Evolutionary conservation across 2,113 vertebrate species (phyloP), one percentile per base, ranked within the genome.

Genomic region (Phyllostomus discolor): DNA sequence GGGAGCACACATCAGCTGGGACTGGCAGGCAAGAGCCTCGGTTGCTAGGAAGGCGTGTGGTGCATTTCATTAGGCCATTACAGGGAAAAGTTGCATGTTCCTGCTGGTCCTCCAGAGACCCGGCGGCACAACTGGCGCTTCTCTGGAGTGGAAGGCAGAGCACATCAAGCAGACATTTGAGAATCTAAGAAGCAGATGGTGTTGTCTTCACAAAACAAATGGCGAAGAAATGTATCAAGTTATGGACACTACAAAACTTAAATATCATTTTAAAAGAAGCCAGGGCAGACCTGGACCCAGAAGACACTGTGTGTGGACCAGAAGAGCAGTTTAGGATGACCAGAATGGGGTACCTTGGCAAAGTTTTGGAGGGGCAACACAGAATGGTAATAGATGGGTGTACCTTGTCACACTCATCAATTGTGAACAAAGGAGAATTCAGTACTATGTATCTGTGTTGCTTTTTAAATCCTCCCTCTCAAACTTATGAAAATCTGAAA

Each of bases 151-250:
- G 79, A 48, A 85, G 16, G 73, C 35, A 94, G 80, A 92, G 24
- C 66, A 95, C 28, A 59, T 95, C 89, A 92, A 95, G 35, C 20
- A 95, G 85, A 82, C 79, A 92, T 94, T 94, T 97, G 79, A 73
- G 88, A 94, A 70, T 90, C 57, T 81, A 69, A 52, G 66, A 84
- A 81, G 50, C 92, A 97, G 92, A 95, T 97, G 92, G 84, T 86
- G 28, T 76, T 95, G 84, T 97, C 15, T 86, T 81, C 76, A 43
- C 50, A 94, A 85, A 94, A 94, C 78, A 89, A 94, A 94, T 94
- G 80, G 80, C 7, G 2, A 69, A 83, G 43, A 52, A 94, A 90
- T 92, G 48, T 82, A 64, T 95, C 92, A 94, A 92, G 94, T 92
- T 97, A 92, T 82, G 73, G 88, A 89, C 31, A 86, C 15, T 48